Evolutionary conservation across 2,797 vertebrate species (phyloP).

Genomic region (Tachyglossus aculeatus): DNA sequence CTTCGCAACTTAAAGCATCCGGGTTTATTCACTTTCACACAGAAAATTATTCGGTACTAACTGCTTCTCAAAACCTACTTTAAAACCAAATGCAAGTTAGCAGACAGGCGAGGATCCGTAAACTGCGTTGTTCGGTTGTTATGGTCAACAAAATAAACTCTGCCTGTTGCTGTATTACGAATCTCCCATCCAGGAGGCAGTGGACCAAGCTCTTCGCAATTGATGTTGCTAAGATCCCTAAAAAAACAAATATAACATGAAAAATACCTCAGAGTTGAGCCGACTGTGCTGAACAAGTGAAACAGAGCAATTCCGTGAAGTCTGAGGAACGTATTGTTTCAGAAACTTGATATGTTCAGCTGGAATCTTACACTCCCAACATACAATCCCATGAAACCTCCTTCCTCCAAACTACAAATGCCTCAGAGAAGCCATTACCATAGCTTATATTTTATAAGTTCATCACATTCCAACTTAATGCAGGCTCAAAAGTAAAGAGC

Average conservation of each 20-base stretch:
- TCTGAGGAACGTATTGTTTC: constrained; percentile 76
- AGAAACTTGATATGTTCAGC: constrained; percentile 74
- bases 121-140: constrained; percentile 98
- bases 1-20: not conserved
- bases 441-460: constrained; percentile 51
- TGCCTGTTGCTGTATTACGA: constrained; percentile 93
- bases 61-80: constrained; percentile 82
- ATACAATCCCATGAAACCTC: constrained; percentile 55
- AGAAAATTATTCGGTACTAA: not conserved
- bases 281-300: constrained; percentile 66
- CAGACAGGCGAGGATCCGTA: constrained; percentile 93
- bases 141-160: constrained; percentile 97
- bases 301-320: constrained; percentile 79
- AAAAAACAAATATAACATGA: constrained; percentile 73
- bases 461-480: constrained; percentile 51
- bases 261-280: constrained; percentile 74
- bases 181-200: constrained; percentile 97
- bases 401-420: constrained; percentile 59
- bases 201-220: constrained; percentile 96
- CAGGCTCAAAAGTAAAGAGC: constrained; percentile 65
- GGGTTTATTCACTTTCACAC: not conserved
- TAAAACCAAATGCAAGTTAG: constrained; percentile 92
- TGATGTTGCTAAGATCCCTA: constrained; percentile 96
- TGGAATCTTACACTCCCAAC: constrained; percentile 71
- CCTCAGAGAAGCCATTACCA: constrained; percentile 54